Evolutionary conservation across 2,888 invertebrate genomes (phyloP).

Genomic region (Dioctria rufipes): DNA sequence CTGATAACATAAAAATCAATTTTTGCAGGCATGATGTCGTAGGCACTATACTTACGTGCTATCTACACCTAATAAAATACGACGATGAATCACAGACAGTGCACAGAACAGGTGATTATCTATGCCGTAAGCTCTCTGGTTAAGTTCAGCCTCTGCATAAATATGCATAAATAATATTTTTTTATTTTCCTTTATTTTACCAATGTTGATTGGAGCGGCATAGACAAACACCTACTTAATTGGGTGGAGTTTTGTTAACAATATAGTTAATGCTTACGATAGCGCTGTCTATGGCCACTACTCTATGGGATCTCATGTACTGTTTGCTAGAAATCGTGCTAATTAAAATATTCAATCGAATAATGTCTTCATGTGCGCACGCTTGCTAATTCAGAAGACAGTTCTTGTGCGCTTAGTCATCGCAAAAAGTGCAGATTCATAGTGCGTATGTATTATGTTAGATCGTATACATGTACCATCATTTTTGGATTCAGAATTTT

Average conservation of each 20-base stretch:
- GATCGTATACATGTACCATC: neutral
- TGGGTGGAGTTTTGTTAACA: constrained; percentile 15
- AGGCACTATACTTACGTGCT: too few species aligned
- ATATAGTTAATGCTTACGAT: too few species aligned
- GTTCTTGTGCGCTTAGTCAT: constrained; percentile 27
- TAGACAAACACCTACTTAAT: constrained; percentile 29
- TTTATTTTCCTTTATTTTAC: constrained; percentile 24
- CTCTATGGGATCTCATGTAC: constrained; percentile 7
- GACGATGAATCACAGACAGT: constrained; percentile 36
- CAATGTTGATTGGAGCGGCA: constrained; percentile 37
- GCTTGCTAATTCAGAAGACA: constrained; percentile 19
- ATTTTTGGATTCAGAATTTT: constrained; percentile 3
- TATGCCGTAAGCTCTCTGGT: neutral
- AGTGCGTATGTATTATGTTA: neutral
- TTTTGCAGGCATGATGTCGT: too few species aligned
- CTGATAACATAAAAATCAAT: too few species aligned
- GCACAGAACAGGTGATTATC: constrained; percentile 39
- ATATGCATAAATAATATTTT: constrained; percentile 21
- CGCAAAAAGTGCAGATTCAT: constrained; percentile 28
- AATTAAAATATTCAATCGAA: constrained; percentile 41
- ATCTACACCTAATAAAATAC: neutral
- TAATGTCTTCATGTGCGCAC: constrained; percentile 28
- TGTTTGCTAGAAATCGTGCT: neutral
- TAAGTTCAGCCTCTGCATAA: constrained; percentile 28
- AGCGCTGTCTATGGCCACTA: neutral